Conservation (phyloP, 2,888 invertebrate genomes). For the Limnephilus lunatus region DNA sequence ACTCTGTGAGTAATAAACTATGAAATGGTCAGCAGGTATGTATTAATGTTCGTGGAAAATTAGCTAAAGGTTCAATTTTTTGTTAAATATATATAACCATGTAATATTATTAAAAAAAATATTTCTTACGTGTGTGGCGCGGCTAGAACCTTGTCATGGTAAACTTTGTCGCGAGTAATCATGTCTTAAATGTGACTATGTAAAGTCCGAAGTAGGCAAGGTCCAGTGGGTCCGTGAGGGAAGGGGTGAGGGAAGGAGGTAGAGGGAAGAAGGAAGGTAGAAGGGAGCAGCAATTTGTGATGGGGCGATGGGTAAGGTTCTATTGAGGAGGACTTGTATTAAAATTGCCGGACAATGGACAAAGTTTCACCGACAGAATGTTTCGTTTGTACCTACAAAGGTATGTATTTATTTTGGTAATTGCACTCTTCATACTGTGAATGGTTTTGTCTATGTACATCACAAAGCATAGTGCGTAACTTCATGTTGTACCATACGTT, state of each 20-base stretch:
- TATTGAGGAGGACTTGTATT: conserved; percentile 48
- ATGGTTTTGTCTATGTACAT: neutral
- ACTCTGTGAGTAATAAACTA: too few species aligned
- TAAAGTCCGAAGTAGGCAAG: neutral
- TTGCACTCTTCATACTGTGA: neutral
- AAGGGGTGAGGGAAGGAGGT: neutral
- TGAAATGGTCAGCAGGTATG: too few species aligned
- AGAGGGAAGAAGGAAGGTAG: conserved; percentile 14
- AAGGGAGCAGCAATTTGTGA: conserved; percentile 46
- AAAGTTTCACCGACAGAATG: neutral
- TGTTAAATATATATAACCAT: too few species aligned
- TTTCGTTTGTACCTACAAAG: neutral
- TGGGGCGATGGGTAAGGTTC: conserved; percentile 36
- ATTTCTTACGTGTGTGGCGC: neutral
- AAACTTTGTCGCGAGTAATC: neutral
- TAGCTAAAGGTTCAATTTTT: too few species aligned
- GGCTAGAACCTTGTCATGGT: neutral
- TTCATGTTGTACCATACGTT: neutral
- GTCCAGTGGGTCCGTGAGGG: neutral
- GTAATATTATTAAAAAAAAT: neutral
- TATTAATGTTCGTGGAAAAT: too few species aligned
- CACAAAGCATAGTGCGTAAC: neutral
- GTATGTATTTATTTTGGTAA: neutral
- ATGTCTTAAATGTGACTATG: conserved; percentile 2
- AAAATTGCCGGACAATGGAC: conserved; percentile 36